Percentiles rank a stretch among this genome's conserved stretches.
Evolutionary conservation across 2,888 invertebrate species (phyloP).

Genomic region (Bombyx huttoni): DNA sequence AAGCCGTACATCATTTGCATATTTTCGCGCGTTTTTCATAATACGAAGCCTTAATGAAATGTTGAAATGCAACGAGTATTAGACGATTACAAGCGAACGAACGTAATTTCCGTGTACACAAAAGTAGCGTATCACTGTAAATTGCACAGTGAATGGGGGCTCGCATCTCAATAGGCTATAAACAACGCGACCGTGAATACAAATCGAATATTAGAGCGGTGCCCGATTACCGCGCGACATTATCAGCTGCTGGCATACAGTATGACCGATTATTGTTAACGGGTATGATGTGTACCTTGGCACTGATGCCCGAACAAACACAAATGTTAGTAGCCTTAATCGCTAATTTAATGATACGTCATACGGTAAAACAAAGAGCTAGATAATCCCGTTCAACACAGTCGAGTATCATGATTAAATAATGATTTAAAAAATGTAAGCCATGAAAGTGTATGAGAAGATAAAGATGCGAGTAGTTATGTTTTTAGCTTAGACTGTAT

Average conservation of each 20-base stretch:
- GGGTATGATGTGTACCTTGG: slow-evolving; percentile 32
- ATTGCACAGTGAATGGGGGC: slow-evolving; percentile 52
- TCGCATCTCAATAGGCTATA: slow-evolving; percentile 63
- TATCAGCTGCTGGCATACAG: slow-evolving; percentile 36
- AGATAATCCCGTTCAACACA: no score
- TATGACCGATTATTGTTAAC: slow-evolving; percentile 32
- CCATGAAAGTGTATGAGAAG: no score
- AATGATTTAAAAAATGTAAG: no score
- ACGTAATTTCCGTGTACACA: slow-evolving; percentile 27
- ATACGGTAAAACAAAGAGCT: no score
- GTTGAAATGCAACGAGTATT: slow-evolving; percentile 11
- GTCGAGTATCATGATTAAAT: no score
- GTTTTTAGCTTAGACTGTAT: no score
- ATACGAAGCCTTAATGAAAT: neutral
- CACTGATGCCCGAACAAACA: slow-evolving; percentile 17
- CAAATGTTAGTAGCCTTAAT: slow-evolving; percentile 22
- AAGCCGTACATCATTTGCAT: no score
- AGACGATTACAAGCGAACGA: slow-evolving; percentile 30
- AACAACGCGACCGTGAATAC: slow-evolving; percentile 65
- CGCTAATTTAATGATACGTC: neutral
- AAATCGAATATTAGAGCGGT: slow-evolving; percentile 64
- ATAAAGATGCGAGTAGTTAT: no score
- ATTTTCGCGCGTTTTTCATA: no score
- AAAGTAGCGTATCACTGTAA: slow-evolving; percentile 56
- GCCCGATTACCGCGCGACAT: slow-evolving; percentile 36